These are phyloP conservation scores for Caranx melampygus DNA, from an alignment of 2,113 vertebrate genomes.

Conservation along the genomic window DNA sequence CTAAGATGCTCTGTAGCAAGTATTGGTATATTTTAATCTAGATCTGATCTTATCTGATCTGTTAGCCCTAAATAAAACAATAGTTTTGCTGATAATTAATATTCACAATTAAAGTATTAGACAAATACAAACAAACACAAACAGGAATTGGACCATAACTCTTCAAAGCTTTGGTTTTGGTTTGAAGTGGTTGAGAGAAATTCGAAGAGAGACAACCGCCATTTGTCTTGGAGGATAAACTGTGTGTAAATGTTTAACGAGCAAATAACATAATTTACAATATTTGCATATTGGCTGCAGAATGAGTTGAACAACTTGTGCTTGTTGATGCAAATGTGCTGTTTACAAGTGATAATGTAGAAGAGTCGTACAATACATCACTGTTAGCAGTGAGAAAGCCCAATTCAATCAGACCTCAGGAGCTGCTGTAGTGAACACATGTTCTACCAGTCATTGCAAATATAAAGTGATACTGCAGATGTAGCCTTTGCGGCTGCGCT, in stretches of 20 bases:
- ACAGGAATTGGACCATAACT: no score
- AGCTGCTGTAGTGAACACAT: not conserved
- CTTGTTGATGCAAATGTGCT: not conserved
- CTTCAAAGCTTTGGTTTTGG: not conserved
- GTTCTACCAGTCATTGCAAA: not conserved
- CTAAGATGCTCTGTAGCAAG: not conserved
- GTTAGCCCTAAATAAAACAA: no score
- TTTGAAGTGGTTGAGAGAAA: no score
- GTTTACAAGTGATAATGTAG: not conserved
- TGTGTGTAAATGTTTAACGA: not conserved
- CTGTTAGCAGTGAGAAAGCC: not conserved
- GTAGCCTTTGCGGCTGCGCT: not conserved
- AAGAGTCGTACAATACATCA: not conserved
- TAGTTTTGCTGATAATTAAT: no score
- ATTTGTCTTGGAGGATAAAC: not conserved
- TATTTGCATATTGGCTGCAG: not conserved
- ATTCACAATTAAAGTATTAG: no score
- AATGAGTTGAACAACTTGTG: not conserved
- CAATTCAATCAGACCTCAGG: no score
- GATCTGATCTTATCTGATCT: no score
- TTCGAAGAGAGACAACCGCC: not conserved
- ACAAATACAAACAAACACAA: no score
- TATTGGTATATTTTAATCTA: no score
- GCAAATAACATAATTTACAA: not conserved
- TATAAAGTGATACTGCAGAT: no score